Conservation (phyloP, 2,888 invertebrate species). For the Hesperia comma region DNA sequence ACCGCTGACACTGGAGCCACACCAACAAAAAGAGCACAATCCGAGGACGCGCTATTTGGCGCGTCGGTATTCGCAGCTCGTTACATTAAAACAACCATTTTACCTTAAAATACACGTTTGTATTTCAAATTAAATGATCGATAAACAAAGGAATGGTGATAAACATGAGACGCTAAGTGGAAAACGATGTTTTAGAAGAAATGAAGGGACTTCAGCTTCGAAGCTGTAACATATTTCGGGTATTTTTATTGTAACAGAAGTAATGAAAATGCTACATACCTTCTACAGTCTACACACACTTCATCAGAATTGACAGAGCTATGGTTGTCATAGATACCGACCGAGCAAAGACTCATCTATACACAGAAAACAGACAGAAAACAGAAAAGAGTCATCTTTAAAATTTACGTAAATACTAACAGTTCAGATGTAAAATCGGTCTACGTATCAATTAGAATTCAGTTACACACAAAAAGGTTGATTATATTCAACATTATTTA, state of each 20-base stretch:
- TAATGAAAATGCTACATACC: neutral
- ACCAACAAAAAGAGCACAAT: slow-evolving; percentile 43
- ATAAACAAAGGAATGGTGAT: slow-evolving; percentile 17
- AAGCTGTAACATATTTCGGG: neutral
- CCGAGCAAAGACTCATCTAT: too few relatives aligned
- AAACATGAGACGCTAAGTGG: neutral
- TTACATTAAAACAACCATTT: slow-evolving; percentile 47
- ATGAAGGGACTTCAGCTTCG: neutral
- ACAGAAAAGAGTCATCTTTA: too few relatives aligned
- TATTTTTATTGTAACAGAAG: neutral
- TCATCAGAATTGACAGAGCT: too few relatives aligned
- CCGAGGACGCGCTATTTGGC: slow-evolving; percentile 46
- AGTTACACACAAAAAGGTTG: too few relatives aligned
- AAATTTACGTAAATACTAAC: too few relatives aligned
- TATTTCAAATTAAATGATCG: neutral
- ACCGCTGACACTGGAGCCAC: slow-evolving; percentile 41
- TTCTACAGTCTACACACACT: too few relatives aligned
- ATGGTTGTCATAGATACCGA: too few relatives aligned
- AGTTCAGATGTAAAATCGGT: too few relatives aligned
- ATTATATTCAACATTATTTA: too few relatives aligned
- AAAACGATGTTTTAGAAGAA: neutral
- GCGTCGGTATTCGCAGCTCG: slow-evolving; percentile 48
- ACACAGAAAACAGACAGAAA: too few relatives aligned
- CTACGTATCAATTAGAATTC: too few relatives aligned
- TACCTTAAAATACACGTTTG: slow-evolving; percentile 32